These are phyloP conservation scores for Triplophysa tibetana DNA, from an alignment of 2,113 vertebrate species.

Conservation along the genomic window DNA sequence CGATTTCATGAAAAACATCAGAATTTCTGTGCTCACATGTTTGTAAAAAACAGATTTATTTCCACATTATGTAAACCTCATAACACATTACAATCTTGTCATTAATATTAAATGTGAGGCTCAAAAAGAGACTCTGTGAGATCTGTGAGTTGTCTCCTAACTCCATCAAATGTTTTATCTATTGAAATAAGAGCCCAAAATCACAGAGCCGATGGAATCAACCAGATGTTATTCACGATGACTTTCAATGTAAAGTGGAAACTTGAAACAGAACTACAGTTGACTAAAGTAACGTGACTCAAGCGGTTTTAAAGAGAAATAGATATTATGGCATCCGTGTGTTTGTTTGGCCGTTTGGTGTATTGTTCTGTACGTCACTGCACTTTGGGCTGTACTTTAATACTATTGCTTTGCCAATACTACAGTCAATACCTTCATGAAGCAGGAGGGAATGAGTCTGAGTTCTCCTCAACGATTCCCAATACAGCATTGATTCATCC, in stretches of 20 bases:
- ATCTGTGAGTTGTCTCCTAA: too few relatives aligned
- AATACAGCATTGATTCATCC: slow-evolving; percentile 58
- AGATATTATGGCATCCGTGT: slow-evolving; percentile 54
- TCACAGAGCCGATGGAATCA: background rate
- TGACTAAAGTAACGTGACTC: too few relatives aligned
- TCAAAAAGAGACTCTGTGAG: too few relatives aligned
- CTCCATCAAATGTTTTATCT: too few relatives aligned
- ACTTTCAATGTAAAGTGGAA: background rate
- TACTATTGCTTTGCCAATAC: slow-evolving; percentile 75
- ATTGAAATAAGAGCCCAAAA: background rate
- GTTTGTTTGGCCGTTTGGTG: slow-evolving; percentile 51
- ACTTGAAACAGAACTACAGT: background rate
- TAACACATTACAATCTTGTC: too few relatives aligned
- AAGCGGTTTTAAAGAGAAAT: slow-evolving; percentile 43
- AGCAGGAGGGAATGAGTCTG: slow-evolving; percentile 61
- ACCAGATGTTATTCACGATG: too few relatives aligned
- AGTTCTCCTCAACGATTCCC: slow-evolving; percentile 62
- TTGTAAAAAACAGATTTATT: too few relatives aligned
- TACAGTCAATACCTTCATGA: slow-evolving; percentile 66
- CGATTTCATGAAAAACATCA: too few relatives aligned
- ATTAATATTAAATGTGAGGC: too few relatives aligned
- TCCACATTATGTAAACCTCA: too few relatives aligned
- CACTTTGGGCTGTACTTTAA: slow-evolving; percentile 64
- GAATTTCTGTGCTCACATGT: too few relatives aligned
- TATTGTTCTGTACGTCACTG: slow-evolving; percentile 57